A percentile compares a stretch with the other conserved stretches of the same genome.
phyloP scores from a whole-genome alignment of 1,140 invertebrate genomes.

The Drosophila orosa region DNA sequence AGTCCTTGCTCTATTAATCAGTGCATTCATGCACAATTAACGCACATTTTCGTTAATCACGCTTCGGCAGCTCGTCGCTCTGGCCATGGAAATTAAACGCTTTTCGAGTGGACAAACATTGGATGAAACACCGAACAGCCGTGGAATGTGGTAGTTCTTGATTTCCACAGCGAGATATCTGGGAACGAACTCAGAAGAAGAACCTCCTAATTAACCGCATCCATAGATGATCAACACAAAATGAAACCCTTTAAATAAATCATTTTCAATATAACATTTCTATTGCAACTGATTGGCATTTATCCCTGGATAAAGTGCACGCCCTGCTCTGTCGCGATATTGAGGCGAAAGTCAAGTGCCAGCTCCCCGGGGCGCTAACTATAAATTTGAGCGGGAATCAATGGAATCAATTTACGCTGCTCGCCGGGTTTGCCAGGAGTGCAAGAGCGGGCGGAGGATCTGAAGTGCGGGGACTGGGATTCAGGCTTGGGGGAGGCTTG shows the following conservation, averaged over 20 bases:
- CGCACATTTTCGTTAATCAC: conserved; percentile 74
- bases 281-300: conserved; percentile 7
- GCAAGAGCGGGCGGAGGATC: background rate
- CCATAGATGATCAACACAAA: background rate
- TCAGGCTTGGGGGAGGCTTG: background rate
- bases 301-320: background rate
- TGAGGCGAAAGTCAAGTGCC: conserved; percentile 37
- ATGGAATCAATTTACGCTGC: conserved; percentile 59
- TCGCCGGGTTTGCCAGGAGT: conserved; percentile 6
- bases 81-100: conserved; percentile 23
- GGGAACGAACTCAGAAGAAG: too few relatives aligned
- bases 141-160: background rate
- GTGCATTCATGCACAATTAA: conserved; percentile 72
- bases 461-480: background rate
- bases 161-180: background rate
- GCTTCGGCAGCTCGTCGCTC: conserved; percentile 48
- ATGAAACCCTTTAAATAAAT: background rate
- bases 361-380: conserved; percentile 26
- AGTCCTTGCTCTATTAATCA: conserved; percentile 63
- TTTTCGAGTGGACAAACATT: conserved; percentile 23
- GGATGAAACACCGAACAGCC: conserved; percentile 14
- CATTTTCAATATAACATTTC: background rate
- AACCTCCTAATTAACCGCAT: background rate
- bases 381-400: conserved; percentile 62
- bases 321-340: conserved; percentile 5